phyloP scores from a whole-genome alignment of 1,140 invertebrate genomes.

The Neodiprion lecontei region DNA sequence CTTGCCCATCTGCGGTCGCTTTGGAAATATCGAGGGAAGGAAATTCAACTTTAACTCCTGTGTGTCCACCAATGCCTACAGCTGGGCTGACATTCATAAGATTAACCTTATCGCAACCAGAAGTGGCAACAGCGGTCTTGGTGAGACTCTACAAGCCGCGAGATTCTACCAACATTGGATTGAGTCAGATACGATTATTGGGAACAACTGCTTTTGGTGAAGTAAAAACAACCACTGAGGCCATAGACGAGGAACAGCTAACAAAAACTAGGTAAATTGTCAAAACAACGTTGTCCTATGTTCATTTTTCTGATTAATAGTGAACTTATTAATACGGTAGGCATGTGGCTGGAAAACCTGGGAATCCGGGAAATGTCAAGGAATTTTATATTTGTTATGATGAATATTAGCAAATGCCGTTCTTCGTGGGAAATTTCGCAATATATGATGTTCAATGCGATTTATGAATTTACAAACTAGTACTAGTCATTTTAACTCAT shows the following conservation, averaged over 20 bases:
- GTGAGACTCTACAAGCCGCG: slow-evolving; percentile 79
- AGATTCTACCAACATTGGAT: slow-evolving; percentile 85
- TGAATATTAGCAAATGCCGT: too few relatives aligned
- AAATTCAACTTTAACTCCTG: slow-evolving; percentile 67
- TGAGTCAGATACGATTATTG: slow-evolving; percentile 86
- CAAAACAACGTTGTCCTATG: not conserved
- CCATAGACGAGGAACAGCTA: slow-evolving; percentile 56
- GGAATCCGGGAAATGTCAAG: too few relatives aligned
- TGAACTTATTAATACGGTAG: too few relatives aligned
- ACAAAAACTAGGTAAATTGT: slow-evolving; percentile 57
- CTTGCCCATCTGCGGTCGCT: slow-evolving; percentile 89
- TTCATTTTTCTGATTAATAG: too few relatives aligned
- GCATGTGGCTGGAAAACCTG: too few relatives aligned
- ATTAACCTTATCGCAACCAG: slow-evolving; percentile 79
- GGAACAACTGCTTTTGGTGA: slow-evolving; percentile 81
- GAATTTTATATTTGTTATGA: too few relatives aligned
- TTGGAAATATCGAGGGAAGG: slow-evolving; percentile 74
- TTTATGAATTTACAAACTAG: too few relatives aligned
- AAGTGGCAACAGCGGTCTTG: slow-evolving; percentile 75
- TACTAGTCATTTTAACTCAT: too few relatives aligned
- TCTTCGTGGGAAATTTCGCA: too few relatives aligned
- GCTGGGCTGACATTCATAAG: slow-evolving; percentile 87
- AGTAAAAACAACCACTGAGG: slow-evolving; percentile 54
- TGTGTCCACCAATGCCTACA: slow-evolving; percentile 77
- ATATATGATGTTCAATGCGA: too few relatives aligned